A percentile compares a stretch with the other conserved stretches of the same genome.
phyloP scores from a whole-genome alignment of 2,797 vertebrate species.

The Lithobates pipiens region DNA sequence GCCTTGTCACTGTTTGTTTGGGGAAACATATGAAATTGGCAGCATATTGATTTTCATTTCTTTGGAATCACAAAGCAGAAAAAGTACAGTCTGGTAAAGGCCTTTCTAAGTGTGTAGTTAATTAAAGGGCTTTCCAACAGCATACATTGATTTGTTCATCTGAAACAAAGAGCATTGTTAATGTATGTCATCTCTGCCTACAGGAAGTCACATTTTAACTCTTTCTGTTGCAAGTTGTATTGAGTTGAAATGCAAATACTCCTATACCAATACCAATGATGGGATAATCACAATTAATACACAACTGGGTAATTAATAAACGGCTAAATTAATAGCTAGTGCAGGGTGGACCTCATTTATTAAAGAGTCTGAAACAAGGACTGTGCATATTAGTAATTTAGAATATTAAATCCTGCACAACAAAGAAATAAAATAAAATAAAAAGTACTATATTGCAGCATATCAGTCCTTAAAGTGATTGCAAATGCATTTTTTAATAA shows the following conservation, averaged over 20 bases:
- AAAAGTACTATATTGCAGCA: no score
- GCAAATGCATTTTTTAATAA: no score
- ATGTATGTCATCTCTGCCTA: slow-evolving; percentile 55
- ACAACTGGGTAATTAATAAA: not conserved
- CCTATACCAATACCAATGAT: no score
- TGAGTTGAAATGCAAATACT: not conserved
- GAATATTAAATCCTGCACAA: no score
- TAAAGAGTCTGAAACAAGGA: not conserved
- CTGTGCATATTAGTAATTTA: no score
- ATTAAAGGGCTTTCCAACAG: slow-evolving; percentile 61
- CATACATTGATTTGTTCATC: slow-evolving; percentile 64
- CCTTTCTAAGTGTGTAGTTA: slow-evolving; percentile 65
- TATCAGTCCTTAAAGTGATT: no score
- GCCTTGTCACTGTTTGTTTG: slow-evolving; percentile 56
- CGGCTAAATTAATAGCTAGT: not conserved
- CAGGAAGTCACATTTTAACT: slow-evolving; percentile 49
- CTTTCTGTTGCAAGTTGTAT: not conserved
- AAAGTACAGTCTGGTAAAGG: slow-evolving; percentile 63
- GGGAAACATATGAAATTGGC: slow-evolving; percentile 65
- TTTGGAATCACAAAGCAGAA: slow-evolving; percentile 61
- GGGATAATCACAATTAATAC: no score
- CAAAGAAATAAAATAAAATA: no score
- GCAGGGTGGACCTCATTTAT: not conserved
- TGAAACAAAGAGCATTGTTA: slow-evolving; percentile 61
- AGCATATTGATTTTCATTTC: slow-evolving; percentile 67